Percentiles rank a stretch among this genome's conserved stretches.
These are phyloP conservation scores for Tragulus kanchil DNA, from an alignment of 2,113 vertebrate genomes.

Conservation along the genomic window DNA sequence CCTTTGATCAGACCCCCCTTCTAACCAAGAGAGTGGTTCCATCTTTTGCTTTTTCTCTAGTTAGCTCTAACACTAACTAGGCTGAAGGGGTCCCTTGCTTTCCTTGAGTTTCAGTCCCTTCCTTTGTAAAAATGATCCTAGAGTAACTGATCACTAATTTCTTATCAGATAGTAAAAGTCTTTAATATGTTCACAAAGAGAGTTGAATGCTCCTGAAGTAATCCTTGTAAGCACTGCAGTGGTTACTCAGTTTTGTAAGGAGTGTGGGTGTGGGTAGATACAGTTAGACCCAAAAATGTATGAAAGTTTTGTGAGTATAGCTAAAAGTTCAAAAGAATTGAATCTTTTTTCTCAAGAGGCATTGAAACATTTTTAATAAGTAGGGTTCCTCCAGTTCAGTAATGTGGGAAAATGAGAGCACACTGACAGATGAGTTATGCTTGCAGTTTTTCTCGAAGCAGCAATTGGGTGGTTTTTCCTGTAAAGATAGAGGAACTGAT, in stretches of 20 bases:
- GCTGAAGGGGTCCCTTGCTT: neutral
- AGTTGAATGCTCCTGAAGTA: neutral
- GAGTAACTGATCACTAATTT: neutral
- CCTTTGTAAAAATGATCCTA: constrained; percentile 31
- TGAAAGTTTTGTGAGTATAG: neutral
- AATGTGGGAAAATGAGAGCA: constrained; percentile 62
- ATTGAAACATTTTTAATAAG: constrained; percentile 9
- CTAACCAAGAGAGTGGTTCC: neutral
- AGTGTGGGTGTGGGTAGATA: neutral
- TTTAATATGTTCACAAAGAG: constrained; percentile 22
- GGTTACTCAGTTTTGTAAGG: neutral
- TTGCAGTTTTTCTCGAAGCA: constrained; percentile 52
- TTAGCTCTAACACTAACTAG: neutral
- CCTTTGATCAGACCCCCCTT: constrained; percentile 10
- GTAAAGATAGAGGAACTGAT: constrained; percentile 85
- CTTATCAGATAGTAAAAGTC: constrained; percentile 24
- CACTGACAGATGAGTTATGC: neutral
- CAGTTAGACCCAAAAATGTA: neutral
- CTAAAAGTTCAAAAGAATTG: neutral
- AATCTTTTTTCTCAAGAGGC: neutral
- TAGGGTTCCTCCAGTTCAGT: neutral
- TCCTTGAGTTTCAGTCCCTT: neutral
- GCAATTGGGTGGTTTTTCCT: constrained; percentile 80
- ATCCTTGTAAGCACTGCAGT: constrained; percentile 40
- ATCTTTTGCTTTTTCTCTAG: neutral